Evolutionary conservation across 2,113 vertebrate genomes (phyloP).

Genomic region (Ptilonorhynchus violaceus): DNA sequence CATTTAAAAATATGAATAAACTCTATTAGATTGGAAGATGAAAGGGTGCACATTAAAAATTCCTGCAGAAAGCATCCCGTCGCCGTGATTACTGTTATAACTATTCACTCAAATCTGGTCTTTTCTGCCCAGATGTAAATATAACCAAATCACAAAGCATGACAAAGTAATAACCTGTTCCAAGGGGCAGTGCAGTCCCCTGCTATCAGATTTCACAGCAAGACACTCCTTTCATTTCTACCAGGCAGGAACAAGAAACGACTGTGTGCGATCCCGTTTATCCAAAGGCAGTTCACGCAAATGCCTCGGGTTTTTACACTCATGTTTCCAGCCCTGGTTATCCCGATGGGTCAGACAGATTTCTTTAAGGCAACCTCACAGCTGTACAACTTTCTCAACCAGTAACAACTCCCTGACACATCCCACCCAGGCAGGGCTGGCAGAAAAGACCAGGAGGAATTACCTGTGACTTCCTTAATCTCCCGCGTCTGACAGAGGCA

Average conservation of each 20-base stretch:
- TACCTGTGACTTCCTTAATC: background rate
- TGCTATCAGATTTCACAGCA: background rate
- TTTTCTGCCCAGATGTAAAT: background rate
- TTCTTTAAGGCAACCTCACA: background rate
- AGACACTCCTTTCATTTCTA: background rate
- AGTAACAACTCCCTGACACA: background rate
- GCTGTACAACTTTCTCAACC: background rate
- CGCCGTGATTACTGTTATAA: background rate
- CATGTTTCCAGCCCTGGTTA: background rate
- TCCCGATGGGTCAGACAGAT: background rate
- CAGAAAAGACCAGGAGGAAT: background rate
- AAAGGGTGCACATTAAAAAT: background rate
- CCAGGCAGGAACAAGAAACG: background rate
- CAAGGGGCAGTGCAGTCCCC: background rate
- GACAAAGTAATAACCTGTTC: background rate
- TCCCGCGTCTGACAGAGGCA: background rate
- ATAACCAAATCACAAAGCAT: background rate
- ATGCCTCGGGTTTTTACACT: background rate
- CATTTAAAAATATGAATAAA: background rate
- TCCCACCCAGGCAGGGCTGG: rapidly evolving
- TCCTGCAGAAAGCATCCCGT: background rate
- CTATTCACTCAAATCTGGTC: background rate
- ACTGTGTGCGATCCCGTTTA: rapidly evolving
- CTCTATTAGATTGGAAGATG: background rate
- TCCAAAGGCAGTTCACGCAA: background rate